Evolutionary conservation across 2,113 vertebrate species (phyloP), one percentile per base, ranked within the genome.

Genomic region (Donacobius atricapilla): DNA sequence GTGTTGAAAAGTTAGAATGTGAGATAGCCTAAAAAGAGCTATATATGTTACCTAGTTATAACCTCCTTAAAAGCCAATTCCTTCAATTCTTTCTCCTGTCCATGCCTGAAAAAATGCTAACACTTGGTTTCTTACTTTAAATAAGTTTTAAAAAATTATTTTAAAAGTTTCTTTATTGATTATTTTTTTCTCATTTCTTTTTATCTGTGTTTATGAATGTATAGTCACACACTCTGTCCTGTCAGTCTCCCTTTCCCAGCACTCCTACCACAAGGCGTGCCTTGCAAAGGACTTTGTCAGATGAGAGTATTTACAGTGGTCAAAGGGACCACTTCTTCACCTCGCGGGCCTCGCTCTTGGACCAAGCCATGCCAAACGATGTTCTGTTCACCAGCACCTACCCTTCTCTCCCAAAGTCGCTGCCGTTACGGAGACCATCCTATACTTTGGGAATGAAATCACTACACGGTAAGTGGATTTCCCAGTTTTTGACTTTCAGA

Each of bases 271-370:
- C 97, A 39, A 98, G 99, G 45, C 98, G 99, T 94, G 98, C 98
- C 94, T 97, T 99, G 93, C 99, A 99, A 97, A 98, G 99, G 73
- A 99, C 99, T 8, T 97, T 99, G 94, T 99, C 99, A 9, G 99
- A 99, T 24, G 99, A 99, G 98, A 99, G 99, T 65, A 99, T 99
- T 96, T 99, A 99, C 97, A 99, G 99, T 33, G 98, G 99, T 66
- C 99, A 99, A 90, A 98, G 99, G 94, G 99, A 99, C 47, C 98
- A 98, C 21, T 98, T 98, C 50, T 98, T 99, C 93, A 73, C 97
- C 89, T 98, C 98, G 0, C 97, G 98, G 40, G 96, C 76, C 75
- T 98, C 98, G 0, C 97, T 98, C 33, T 83, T 99, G 89, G 99
- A 99, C 93, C 98, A 99, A 82, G 98, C 98, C 92, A 97, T 98